phyloP scores from a whole-genome alignment of 2,888 invertebrate genomes.

The Andricus curvator region DNA sequence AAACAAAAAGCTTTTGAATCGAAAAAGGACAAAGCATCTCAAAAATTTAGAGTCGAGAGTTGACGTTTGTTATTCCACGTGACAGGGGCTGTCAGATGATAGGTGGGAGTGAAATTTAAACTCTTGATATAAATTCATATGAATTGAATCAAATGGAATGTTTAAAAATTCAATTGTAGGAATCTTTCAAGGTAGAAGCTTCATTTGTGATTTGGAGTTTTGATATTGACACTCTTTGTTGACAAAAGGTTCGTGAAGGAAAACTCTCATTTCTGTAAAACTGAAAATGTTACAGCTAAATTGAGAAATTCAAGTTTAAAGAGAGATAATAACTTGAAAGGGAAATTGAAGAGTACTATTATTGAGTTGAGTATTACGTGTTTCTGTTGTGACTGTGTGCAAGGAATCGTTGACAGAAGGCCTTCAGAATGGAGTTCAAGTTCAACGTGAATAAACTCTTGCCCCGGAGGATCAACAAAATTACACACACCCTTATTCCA shows the following conservation, averaged over 20 bases:
- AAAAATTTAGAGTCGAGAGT: neutral
- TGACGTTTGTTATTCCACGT: conserved; percentile 14
- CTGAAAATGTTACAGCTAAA: neutral
- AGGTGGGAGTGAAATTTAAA: neutral
- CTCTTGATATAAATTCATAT: no score
- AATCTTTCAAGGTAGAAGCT: no score
- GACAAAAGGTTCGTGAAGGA: no score
- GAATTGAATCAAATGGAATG: no score
- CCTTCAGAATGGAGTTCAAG: conserved; percentile 72
- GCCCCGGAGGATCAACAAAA: conserved; percentile 75
- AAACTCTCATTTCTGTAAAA: neutral
- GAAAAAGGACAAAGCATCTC: neutral
- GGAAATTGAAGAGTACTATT: neutral
- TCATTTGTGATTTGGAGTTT: no score
- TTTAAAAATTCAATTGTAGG: no score
- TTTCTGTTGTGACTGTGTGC: neutral
- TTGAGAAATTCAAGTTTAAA: neutral
- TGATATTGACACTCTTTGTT: no score
- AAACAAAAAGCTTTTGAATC: neutral
- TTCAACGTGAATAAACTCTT: conserved; percentile 74
- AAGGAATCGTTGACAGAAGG: conserved; percentile 29
- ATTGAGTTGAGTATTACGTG: neutral
- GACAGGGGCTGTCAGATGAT: neutral
- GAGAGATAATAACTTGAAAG: neutral
- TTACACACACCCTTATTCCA: conserved; percentile 73